Conservation (phyloP, 1,140 invertebrate species). For the Leptinotarsa defecta region DNA sequence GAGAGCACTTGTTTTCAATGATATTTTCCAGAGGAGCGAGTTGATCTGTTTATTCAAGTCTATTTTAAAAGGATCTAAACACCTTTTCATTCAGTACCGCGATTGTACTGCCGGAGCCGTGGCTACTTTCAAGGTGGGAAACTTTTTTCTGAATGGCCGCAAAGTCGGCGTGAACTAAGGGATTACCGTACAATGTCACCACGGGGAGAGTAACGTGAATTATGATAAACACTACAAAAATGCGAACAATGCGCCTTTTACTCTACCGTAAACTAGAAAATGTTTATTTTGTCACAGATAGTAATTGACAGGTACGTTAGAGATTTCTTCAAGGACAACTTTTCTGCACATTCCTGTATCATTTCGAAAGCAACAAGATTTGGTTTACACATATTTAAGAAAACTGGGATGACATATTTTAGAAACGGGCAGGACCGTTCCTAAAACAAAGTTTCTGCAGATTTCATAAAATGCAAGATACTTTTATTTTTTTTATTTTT, state of each 20-base stretch:
- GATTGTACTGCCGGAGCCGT: background rate
- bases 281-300: conserved; percentile 37
- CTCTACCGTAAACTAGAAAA: conserved; percentile 33
- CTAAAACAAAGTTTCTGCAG: no score
- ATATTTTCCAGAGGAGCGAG: background rate
- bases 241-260: conserved; percentile 33
- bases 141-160: conserved; percentile 11
- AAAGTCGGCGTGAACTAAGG: conserved; percentile 17
- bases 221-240: conserved; percentile 37
- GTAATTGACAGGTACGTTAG: conserved; percentile 32
- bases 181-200: conserved; percentile 32
- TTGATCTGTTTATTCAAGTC: conserved; percentile 22
- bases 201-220: conserved; percentile 29
- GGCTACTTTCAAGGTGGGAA: background rate
- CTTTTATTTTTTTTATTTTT: no score
- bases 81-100: conserved; percentile 7
- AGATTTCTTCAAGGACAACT: conserved; percentile 4
- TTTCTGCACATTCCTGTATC: conserved; percentile 2
- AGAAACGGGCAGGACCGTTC: no score
- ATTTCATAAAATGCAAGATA: no score
- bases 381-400: background rate
- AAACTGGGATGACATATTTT: background rate
- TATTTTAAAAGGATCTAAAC: conserved; percentile 23
- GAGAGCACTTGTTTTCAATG: background rate
- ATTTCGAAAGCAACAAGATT: background rate